Percentiles rank a stretch among this genome's conserved stretches.
Evolutionary conservation across 2,113 vertebrate species (phyloP).

Genomic region (Oreochromis niloticus): DNA sequence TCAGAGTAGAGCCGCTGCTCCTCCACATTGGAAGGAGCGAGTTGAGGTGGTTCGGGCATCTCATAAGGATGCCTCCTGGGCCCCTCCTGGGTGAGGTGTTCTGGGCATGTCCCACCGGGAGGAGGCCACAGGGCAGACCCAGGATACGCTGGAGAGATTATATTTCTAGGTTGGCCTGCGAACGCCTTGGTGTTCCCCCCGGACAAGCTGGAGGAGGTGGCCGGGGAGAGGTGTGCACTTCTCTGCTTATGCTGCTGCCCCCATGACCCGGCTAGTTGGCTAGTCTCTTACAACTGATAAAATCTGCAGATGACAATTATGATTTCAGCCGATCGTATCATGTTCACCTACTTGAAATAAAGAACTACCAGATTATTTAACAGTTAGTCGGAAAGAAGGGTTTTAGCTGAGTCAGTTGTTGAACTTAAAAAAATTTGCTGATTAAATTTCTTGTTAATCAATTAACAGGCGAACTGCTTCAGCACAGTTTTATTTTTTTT

Average conservation of each 20-base stretch:
- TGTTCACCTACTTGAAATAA: background rate
- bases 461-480: background rate
- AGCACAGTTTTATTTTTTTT: background rate
- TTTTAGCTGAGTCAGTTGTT: background rate
- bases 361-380: background rate
- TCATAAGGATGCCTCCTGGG: rapidly evolving
- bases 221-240: background rate
- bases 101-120: background rate
- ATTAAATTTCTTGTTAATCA: background rate
- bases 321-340: background rate
- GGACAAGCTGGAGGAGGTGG: background rate
- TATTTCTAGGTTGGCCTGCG: background rate
- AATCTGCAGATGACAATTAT: background rate
- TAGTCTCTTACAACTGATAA: background rate
- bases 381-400: background rate
- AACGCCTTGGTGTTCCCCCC: background rate
- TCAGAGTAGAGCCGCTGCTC: background rate
- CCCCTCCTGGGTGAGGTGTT: background rate
- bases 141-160: background rate
- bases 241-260: background rate
- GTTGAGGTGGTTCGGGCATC: background rate
- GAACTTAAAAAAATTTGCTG: background rate
- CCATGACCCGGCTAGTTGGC: no score
- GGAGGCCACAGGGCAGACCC: background rate
- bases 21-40: background rate